These are phyloP conservation scores for Paratrypauchen microcephalus DNA, from an alignment of 2,797 vertebrate genomes.

Conservation along the genomic window DNA sequence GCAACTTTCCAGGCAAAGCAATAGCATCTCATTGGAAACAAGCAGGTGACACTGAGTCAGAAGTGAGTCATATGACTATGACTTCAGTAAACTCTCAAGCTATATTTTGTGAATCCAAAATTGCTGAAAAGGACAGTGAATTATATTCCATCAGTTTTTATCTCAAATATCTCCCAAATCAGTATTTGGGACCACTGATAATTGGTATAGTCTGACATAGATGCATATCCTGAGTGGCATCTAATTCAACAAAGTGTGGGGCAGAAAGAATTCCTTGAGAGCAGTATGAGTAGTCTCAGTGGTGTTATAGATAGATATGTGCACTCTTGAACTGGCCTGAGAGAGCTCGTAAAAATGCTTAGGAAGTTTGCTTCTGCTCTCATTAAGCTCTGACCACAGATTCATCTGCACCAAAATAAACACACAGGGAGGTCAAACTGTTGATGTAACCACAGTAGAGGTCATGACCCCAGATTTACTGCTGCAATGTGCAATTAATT, in stretches of 20 bases:
- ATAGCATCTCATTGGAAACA: too few species aligned
- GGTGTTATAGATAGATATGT: neutral
- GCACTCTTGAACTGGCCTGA: neutral
- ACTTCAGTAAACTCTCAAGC: too few species aligned
- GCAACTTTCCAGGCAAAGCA: too few species aligned
- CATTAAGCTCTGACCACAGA: slow-evolving; percentile 4
- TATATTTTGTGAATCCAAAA: neutral
- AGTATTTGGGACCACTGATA: too few species aligned
- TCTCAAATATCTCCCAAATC: too few species aligned
- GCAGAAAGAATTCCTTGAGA: too few species aligned
- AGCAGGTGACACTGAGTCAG: neutral
- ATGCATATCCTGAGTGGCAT: too few species aligned
- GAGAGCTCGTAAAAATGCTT: neutral
- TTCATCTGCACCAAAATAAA: slow-evolving; percentile 3
- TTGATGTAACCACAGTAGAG: neutral
- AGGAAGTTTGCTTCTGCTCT: neutral
- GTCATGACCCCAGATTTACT: neutral
- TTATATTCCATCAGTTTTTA: too few species aligned
- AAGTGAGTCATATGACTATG: too few species aligned
- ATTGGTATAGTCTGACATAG: too few species aligned
- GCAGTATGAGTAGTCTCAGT: neutral
- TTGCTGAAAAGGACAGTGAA: too few species aligned
- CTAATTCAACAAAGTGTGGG: too few species aligned
- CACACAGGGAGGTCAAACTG: neutral
- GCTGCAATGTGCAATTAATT: neutral